Evolutionary conservation across 2,113 vertebrate species (phyloP).

Genomic region (Myrmecophaga tridactyla): DNA sequence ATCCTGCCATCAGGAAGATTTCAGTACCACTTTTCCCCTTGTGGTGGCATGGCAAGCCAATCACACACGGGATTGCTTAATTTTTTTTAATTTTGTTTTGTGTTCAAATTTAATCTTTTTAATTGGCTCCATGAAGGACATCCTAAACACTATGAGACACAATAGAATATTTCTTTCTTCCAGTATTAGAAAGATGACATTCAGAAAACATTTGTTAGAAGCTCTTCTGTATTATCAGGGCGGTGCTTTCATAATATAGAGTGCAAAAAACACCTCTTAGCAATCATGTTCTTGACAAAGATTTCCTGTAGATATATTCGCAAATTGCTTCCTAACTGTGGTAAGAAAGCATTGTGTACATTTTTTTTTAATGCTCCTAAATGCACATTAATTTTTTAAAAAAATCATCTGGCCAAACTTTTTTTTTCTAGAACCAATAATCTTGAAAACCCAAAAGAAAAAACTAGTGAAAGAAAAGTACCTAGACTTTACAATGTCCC

Average conservation of each 20-base stretch:
- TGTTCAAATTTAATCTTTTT: conserved; percentile 70
- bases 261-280: conserved; percentile 22
- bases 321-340: conserved; percentile 44
- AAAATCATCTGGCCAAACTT: neutral
- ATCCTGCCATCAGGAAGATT: neutral
- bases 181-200: conserved; percentile 71
- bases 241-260: neutral
- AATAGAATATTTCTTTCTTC: conserved; percentile 73
- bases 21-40: neutral
- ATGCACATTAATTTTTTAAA: neutral
- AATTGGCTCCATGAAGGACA: conserved; percentile 61
- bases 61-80: neutral
- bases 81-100: no score
- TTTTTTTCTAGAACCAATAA: conserved; percentile 38
- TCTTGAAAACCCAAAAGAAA: conserved; percentile 53
- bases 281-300: neutral
- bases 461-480: conserved; percentile 33
- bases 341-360: conserved; percentile 24
- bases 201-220: conserved; percentile 58
- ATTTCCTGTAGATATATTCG: conserved; percentile 35
- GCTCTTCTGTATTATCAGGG: conserved; percentile 49
- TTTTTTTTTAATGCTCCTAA: neutral
- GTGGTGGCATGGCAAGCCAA: neutral
- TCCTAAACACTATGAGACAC: conserved; percentile 62
- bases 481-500: neutral